phyloP scores from a whole-genome alignment of 1,140 invertebrate genomes.

The Nasonia vitripennis region DNA sequence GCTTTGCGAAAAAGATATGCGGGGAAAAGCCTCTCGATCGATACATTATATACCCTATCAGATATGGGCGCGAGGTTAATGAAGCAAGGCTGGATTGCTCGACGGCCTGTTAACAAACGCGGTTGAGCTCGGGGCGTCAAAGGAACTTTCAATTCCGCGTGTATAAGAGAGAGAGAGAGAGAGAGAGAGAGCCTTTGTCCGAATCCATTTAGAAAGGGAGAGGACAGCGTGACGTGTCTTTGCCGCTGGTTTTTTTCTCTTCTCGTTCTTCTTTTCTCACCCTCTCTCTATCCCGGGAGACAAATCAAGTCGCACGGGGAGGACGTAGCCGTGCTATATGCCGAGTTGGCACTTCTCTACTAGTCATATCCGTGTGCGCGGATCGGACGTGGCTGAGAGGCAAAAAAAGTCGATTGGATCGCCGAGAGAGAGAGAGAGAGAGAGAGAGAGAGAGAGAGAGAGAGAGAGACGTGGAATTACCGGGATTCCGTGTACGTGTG shows the following conservation, averaged over 20 bases:
- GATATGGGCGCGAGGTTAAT: background rate
- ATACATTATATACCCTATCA: background rate
- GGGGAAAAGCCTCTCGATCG: too few species aligned
- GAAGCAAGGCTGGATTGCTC: background rate
- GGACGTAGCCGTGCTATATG: background rate
- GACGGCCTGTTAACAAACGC: background rate
- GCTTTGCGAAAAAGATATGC: background rate
- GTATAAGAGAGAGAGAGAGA: background rate
- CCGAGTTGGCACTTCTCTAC: background rate
- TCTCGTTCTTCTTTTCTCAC: background rate
- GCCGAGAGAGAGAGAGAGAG: background rate
- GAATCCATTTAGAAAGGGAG: constrained; percentile 14
- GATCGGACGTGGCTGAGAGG: background rate
- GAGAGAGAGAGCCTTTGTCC: background rate
- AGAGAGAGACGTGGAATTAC: background rate
- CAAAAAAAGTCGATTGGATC: constrained; percentile 11
- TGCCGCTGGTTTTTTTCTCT: background rate
- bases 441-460: background rate
- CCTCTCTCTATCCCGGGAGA: background rate
- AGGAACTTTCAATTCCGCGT: constrained; percentile 3
- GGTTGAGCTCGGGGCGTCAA: background rate
- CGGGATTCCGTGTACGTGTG: background rate
- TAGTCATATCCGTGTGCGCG: background rate
- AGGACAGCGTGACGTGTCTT: background rate
- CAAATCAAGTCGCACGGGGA: background rate